Percentiles rank a stretch among this genome's conserved stretches.
These are phyloP conservation scores for Phalanger gymnotis DNA, from an alignment of 2,797 vertebrate species.

Conservation along the genomic window DNA sequence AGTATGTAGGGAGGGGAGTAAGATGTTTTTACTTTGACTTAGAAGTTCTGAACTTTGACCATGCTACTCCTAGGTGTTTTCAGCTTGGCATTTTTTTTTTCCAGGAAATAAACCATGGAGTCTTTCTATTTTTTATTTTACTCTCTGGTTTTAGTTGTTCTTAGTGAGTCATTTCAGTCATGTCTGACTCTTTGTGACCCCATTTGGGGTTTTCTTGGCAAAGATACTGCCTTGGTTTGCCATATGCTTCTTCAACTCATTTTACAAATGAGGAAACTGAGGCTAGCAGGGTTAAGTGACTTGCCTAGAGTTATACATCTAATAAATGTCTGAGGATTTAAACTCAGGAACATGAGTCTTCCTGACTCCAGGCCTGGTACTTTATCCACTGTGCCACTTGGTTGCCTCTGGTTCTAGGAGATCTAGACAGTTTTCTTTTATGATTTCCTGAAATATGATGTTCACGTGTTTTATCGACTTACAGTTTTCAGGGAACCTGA, in stretches of 20 bases:
- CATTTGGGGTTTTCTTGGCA: neutral
- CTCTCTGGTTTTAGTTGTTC: neutral
- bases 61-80: neutral
- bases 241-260: neutral
- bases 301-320: neutral
- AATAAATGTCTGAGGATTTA: neutral
- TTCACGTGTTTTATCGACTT: neutral
- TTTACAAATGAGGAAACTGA: neutral
- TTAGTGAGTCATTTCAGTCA: neutral
- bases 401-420: neutral
- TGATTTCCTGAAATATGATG: neutral
- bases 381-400: neutral
- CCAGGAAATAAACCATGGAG: neutral
- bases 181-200: neutral
- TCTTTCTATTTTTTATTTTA: neutral
- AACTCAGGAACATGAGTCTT: neutral
- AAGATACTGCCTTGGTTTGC: neutral
- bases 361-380: neutral
- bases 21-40: neutral
- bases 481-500: neutral
- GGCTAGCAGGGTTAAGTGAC: neutral
- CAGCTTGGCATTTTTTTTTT: neutral
- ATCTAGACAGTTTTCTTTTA: neutral
- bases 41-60: neutral
- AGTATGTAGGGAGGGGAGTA: neutral